A percentile compares a stretch with the other conserved stretches of the same genome.
These are phyloP conservation scores for Papilio machaon DNA, from an alignment of 1,140 invertebrate species.

Conservation along the genomic window DNA sequence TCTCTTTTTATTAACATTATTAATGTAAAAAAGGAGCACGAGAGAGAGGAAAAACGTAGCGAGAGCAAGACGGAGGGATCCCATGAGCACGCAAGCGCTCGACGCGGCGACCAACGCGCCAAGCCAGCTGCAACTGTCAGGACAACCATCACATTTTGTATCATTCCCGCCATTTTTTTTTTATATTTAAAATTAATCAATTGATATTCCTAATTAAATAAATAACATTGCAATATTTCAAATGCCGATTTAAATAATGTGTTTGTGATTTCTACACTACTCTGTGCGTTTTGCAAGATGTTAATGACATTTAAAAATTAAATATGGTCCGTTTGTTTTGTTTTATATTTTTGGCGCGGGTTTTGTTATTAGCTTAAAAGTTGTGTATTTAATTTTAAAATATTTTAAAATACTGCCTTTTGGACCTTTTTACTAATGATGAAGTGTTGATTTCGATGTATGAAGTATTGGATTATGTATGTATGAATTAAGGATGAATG, in stretches of 20 bases:
- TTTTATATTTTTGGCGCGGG: slow-evolving; percentile 14
- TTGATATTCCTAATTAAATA: not conserved
- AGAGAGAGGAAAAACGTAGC: slow-evolving; percentile 66
- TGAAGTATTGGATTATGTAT: slow-evolving; percentile 11
- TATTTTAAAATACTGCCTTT: slow-evolving; percentile 73
- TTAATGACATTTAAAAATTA: slow-evolving; percentile 18
- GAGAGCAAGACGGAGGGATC: slow-evolving; percentile 72
- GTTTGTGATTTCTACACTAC: not conserved
- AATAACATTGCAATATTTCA: not conserved
- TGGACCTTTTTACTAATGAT: slow-evolving; percentile 55
- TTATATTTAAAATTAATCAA: not conserved
- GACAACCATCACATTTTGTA: not conserved
- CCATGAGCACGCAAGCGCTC: slow-evolving; percentile 59
- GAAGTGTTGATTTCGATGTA: slow-evolving; percentile 33
- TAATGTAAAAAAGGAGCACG: slow-evolving; percentile 62
- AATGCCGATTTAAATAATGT: not conserved
- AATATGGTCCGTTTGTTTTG: not conserved
- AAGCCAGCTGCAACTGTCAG: slow-evolving; percentile 57
- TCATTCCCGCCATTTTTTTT: slow-evolving; percentile 25
- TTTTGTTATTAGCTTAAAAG: not conserved
- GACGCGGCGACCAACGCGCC: slow-evolving; percentile 57
- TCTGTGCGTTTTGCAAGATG: not conserved
- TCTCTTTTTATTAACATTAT: slow-evolving; percentile 42
- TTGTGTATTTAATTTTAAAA: not conserved
- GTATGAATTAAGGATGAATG: not conserved